Base-by-base conservation (phyloP, 2,113 vertebrate genomes). In the Lates calcarifer region DNA sequence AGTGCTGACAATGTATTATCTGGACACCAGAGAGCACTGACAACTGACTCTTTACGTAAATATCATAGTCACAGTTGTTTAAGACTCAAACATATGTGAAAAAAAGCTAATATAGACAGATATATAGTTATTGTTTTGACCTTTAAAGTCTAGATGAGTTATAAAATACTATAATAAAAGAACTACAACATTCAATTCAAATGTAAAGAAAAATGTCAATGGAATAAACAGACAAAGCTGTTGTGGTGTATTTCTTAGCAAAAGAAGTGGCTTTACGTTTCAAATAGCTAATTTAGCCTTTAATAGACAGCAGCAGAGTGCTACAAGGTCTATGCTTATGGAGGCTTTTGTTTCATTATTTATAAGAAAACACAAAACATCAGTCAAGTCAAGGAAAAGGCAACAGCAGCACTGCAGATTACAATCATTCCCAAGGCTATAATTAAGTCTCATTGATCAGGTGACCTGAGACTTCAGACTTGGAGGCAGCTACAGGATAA, bases 381-480 rank as follows among this genome's bases (percentile, higher is more conserved):
- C 22, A 41, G 37, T 35, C 62, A 57, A 74, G 37, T 53, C 13
- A 39, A 56, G 26, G 45, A 24, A 74, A 64, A 57, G 41, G 55
- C 22, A 79, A 63, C 49, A 35, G 65, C 75, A 65, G 68, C 41
- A 63, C 24, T 68, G 69, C 79, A 63, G 60, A 84, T 86, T 83
- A 68, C 77, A 75, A 72, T 83, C 83, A 76, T 65, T 84, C 79
- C 83, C 81, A 18, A 58, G 76, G 84, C 83, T 88, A 64, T 80
- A 90, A 92, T 94, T 87, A 90, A 91, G 81, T 60, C 56, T 45
- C 86, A 91, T 92, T 88, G 88, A 94, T 92, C 80, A 79, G 86
- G 31, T 88, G 85, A 87, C 66, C 80, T 45, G 56, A 31, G 82
- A 67, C 39, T 86, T 89, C 58, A 87, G 77, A 86, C 81, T 77